Evolutionary conservation across 1,140 invertebrate genomes (phyloP).

Genomic region (Samia ricini): DNA sequence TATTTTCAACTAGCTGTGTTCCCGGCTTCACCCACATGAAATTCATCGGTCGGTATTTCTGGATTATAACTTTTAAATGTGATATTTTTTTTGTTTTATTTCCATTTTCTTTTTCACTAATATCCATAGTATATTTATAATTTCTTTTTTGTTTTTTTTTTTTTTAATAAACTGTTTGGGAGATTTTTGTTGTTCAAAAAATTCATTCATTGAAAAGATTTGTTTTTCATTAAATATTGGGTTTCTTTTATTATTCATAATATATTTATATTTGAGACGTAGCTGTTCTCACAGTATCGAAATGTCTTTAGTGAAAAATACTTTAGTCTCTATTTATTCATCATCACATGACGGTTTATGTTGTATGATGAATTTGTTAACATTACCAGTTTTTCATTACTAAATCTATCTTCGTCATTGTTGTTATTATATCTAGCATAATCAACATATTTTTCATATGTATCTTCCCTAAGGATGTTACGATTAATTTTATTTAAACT

Average conservation of each 20-base stretch:
- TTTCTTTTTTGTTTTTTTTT: background rate
- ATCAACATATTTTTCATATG: background rate
- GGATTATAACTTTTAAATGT: no score
- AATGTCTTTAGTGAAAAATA: background rate
- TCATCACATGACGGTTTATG: background rate
- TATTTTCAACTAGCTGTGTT: no score
- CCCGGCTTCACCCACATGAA: no score
- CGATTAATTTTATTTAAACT: constrained; percentile 24
- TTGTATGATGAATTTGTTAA: background rate
- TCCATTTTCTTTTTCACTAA: background rate
- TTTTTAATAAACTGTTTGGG: background rate
- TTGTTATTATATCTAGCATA: background rate
- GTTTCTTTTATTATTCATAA: background rate
- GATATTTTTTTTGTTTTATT: background rate
- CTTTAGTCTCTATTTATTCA: background rate
- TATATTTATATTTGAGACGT: background rate
- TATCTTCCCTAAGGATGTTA: background rate
- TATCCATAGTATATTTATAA: background rate
- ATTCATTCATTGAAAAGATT: background rate
- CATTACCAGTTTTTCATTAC: background rate
- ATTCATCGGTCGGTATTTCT: no score
- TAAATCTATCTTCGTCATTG: background rate
- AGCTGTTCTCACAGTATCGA: background rate
- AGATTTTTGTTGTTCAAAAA: background rate
- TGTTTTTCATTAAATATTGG: background rate